Evolutionary conservation across 2,113 vertebrate species (phyloP).

Genomic region (Centropus bengalensis): DNA sequence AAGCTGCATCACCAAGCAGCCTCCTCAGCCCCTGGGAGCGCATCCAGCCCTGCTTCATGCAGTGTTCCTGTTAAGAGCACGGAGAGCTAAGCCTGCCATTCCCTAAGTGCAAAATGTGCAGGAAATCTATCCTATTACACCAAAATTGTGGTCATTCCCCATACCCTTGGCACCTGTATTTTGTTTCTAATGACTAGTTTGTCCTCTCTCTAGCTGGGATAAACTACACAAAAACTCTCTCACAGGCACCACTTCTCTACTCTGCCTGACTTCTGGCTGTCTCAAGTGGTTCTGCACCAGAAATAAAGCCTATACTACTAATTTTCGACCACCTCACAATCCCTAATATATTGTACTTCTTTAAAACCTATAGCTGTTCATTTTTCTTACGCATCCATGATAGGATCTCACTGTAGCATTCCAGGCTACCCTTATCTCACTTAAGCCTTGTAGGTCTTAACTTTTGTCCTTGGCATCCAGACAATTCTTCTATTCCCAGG

Average conservation of each 20-base stretch:
- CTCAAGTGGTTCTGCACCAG: slow-evolving; percentile 17
- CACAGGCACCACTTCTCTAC: slow-evolving; percentile 2
- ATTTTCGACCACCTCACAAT: slow-evolving; percentile 15
- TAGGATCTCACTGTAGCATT: slow-evolving; percentile 14
- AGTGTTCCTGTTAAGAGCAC: not conserved
- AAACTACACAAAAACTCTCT: slow-evolving; percentile 51
- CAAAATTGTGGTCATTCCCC: slow-evolving; percentile 70
- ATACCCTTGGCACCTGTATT: slow-evolving; percentile 55
- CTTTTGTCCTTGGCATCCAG: slow-evolving; percentile 79
- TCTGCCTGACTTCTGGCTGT: slow-evolving; percentile 23
- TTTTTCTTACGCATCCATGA: not conserved
- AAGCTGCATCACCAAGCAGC: not conserved
- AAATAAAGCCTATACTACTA: slow-evolving; percentile 10
- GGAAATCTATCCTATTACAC: slow-evolving; percentile 61
- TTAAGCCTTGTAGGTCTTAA: slow-evolving; percentile 69
- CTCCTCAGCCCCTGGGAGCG: not conserved
- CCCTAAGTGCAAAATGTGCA: slow-evolving; percentile 31
- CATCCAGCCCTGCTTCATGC: not conserved
- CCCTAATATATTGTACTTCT: not conserved
- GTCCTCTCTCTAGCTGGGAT: slow-evolving; percentile 64
- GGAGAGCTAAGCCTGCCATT: slow-evolving; percentile 18
- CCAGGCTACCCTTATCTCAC: slow-evolving; percentile 52
- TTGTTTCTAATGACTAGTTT: slow-evolving; percentile 68
- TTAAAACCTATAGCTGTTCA: slow-evolving; percentile 16
- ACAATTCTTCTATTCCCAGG: slow-evolving; percentile 76